Conservation (phyloP, 2,888 invertebrate genomes). For the Oscheius myriophilus region DNA sequence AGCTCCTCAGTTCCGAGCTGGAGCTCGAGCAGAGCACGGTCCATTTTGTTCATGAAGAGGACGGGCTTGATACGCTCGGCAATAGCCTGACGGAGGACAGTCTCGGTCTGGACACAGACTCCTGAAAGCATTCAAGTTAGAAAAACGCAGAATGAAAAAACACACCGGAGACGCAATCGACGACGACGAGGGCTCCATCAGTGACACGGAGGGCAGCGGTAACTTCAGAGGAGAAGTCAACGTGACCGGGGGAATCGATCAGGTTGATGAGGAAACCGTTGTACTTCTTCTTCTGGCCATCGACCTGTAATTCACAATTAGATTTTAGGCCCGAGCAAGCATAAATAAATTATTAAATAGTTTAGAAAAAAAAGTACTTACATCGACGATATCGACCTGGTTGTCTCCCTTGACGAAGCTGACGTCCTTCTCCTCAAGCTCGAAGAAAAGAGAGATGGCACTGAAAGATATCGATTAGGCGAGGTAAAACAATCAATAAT, state of each 20-base stretch:
- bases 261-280: conserved; percentile 97
- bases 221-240: conserved; percentile 94
- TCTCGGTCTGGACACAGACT: conserved; percentile 99
- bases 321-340: no score
- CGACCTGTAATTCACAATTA: conserved; percentile 34
- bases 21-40: conserved; percentile 95
- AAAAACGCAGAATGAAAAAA: conserved; percentile 38
- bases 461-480: conserved; percentile 74
- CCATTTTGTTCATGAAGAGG: conserved; percentile 99
- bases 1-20: conserved; percentile 95
- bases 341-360: neutral
- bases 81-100: conserved; percentile 98
- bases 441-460: conserved; percentile 99
- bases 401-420: conserved; percentile 82
- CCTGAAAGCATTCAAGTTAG: conserved; percentile 77
- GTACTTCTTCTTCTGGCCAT: conserved; percentile 81
- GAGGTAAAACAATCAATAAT: no score
- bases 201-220: conserved; percentile 99
- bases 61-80: conserved; percentile 99
- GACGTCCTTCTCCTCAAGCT: conserved; percentile 91
- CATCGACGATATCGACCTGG: conserved; percentile 44
- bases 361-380: no score
- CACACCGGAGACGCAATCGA: conserved; percentile 97
- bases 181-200: conserved; percentile 98
- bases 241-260: conserved; percentile 99